These are phyloP conservation scores for Ectobius pallidus DNA, from an alignment of 2,888 invertebrate species.

Conservation along the genomic window DNA sequence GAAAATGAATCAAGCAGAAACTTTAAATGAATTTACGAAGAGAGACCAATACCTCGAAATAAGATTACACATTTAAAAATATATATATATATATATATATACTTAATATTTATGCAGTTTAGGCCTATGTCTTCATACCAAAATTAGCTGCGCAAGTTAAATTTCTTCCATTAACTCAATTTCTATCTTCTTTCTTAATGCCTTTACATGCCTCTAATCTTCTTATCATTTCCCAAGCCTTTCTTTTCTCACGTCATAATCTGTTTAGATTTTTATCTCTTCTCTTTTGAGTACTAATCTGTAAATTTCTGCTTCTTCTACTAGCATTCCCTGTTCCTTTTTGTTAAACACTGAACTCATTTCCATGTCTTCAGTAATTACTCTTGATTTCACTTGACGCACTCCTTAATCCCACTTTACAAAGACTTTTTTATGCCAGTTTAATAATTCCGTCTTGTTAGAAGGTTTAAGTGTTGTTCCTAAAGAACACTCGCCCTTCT, in stretches of 20 bases:
- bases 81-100: no score
- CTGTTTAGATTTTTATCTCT: no score
- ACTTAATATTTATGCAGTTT: no score
- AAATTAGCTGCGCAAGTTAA: no score
- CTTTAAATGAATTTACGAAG: no score
- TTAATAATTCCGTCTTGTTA: neutral
- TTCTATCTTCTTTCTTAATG: no score
- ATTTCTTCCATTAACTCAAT: no score
- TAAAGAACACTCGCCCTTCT: neutral
- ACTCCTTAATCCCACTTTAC: neutral
- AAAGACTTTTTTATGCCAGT: neutral
- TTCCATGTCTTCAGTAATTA: neutral
- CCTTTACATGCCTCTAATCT: constrained; percentile 15
- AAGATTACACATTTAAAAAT: no score
- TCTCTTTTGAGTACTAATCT: neutral
- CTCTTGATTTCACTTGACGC: neutral
- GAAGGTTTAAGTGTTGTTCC: neutral
- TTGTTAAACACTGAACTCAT: neutral
- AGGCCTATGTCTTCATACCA: no score
- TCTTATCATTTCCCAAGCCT: neutral
- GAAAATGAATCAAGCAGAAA: no score
- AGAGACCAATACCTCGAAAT: no score
- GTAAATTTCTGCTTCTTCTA: neutral
- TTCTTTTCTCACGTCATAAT: neutral
- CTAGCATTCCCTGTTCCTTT: neutral